These are phyloP conservation scores for Tenodera sinensis DNA, from an alignment of 2,888 invertebrate genomes.

Conservation along the genomic window DNA sequence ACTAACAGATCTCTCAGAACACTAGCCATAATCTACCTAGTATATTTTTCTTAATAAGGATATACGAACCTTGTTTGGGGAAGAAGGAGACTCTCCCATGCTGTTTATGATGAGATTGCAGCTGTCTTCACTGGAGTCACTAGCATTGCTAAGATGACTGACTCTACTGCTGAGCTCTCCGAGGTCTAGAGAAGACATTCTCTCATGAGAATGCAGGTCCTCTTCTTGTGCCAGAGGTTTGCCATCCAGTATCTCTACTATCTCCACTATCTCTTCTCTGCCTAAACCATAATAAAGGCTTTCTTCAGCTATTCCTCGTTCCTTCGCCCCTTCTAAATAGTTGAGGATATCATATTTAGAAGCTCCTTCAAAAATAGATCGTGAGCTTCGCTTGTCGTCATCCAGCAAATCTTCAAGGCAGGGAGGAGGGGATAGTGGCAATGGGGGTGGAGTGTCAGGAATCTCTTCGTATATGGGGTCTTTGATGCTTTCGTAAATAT, in stretches of 20 bases:
- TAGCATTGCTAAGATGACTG: conserved; percentile 75
- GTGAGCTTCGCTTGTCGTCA: conserved; percentile 17
- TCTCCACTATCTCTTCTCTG: conserved; percentile 26
- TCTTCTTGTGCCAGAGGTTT: conserved; percentile 16
- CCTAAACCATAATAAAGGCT: conserved; percentile 52
- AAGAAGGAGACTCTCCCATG: conserved; percentile 54
- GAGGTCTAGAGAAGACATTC: conserved; percentile 44
- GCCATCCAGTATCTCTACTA: conserved; percentile 23
- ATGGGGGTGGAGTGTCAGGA: conserved; percentile 61
- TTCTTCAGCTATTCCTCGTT: conserved; percentile 66
- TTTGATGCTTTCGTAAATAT: conserved; percentile 46
- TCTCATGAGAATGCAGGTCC: conserved; percentile 31
- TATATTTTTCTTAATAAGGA: too few relatives aligned
- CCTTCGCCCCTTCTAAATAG: conserved; percentile 83
- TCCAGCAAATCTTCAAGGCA: conserved; percentile 52
- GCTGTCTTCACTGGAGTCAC: conserved; percentile 82
- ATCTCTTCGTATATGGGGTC: conserved; percentile 50
- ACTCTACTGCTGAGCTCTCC: conserved; percentile 62
- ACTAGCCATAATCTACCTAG: too few relatives aligned
- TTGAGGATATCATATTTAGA: conserved; percentile 87
- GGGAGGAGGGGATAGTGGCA: conserved; percentile 73
- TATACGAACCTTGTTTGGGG: conserved; percentile 34
- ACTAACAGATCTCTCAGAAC: too few relatives aligned
- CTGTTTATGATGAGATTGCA: conserved; percentile 62
- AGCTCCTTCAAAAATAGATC: conserved; percentile 62